phyloP scores from a whole-genome alignment of 2,888 invertebrate species.

The Bellardia bayeri region DNA sequence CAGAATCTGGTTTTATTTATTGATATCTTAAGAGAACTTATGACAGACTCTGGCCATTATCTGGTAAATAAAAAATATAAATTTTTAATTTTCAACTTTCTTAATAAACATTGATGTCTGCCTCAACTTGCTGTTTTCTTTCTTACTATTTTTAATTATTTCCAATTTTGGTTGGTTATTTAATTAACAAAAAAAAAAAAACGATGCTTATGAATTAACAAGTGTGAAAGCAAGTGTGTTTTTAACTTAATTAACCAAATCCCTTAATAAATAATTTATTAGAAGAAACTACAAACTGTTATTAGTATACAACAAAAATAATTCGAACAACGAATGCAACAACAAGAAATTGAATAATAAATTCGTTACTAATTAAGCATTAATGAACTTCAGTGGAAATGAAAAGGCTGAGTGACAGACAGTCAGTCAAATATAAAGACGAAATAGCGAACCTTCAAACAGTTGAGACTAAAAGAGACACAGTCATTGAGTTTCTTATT shows the following conservation, averaged over 20 bases:
- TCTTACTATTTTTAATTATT: background rate
- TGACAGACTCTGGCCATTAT: too few relatives aligned
- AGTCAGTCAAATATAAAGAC: background rate
- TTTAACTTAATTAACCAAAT: constrained; percentile 43
- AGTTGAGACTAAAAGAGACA: background rate
- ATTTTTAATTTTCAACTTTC: too few relatives aligned
- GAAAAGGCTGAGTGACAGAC: background rate
- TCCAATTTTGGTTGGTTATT: background rate
- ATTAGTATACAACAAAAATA: background rate
- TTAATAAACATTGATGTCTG: too few relatives aligned
- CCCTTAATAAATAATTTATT: constrained; percentile 3
- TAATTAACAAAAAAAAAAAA: background rate
- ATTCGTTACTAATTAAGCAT: constrained; percentile 25
- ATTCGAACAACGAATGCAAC: background rate
- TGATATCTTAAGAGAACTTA: too few relatives aligned
- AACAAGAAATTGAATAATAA: background rate
- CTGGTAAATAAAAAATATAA: too few relatives aligned
- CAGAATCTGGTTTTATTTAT: too few relatives aligned
- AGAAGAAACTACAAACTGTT: background rate
- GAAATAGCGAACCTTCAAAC: background rate
- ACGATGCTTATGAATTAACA: background rate
- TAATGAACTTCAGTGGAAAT: constrained; percentile 24
- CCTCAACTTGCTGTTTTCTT: background rate
- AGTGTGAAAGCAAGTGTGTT: constrained; percentile 7
- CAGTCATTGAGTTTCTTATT: constrained; percentile 18